Base-by-base conservation (phyloP, 1,140 invertebrate genomes). In the Drosophila kohkoa region DNA sequence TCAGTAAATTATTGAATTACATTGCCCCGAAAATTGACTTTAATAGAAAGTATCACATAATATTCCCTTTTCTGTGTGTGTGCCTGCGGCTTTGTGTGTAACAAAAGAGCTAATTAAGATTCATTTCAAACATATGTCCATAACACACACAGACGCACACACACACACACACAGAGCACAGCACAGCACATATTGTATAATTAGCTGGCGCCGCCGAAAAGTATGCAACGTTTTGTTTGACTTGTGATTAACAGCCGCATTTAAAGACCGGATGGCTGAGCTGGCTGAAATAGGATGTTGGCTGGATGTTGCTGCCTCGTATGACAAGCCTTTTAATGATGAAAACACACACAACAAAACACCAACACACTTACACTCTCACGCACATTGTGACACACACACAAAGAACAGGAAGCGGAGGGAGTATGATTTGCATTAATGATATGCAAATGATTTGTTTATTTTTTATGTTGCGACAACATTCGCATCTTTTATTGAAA, bases 371-470 rank as follows among this genome's bases (percentile, higher is more conserved):
- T 51, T 45, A 43, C 7, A 10, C 35, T 1, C 35, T 8, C 8
- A 10, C 35, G 35, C 35, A 38, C 35, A 38, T 10, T 38, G 35
- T 38, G 45, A 30, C n/a, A 52, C 54, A 30, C 54, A 30, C n/a
- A 59, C 52, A 43, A 43, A 43, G 41, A 43, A n/a, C 41, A 43
- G 41, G 32, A 16, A 51, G 46, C 7, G 7, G 54, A 13, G 30
- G 43, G 51, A 41, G 51, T 75, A 46, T 74, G 78, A 86, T 86
- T 86, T 85, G 75, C 78, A 86, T 86, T 86, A 87, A 86, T 86
- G 82, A 79, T 80, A 86, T 86, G 82, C 75, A 86, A 86, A 86
- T 86, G 72, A 86, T 86, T 87, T 86, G 82, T 86, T 86, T 82
- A 79, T 78, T 85, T 86, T 77, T 75, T 68, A 48, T 77, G 71